Evolutionary conservation across 2,888 invertebrate species (phyloP), one percentile per base, ranked within the genome.

Genomic region (Dicycla oo): DNA sequence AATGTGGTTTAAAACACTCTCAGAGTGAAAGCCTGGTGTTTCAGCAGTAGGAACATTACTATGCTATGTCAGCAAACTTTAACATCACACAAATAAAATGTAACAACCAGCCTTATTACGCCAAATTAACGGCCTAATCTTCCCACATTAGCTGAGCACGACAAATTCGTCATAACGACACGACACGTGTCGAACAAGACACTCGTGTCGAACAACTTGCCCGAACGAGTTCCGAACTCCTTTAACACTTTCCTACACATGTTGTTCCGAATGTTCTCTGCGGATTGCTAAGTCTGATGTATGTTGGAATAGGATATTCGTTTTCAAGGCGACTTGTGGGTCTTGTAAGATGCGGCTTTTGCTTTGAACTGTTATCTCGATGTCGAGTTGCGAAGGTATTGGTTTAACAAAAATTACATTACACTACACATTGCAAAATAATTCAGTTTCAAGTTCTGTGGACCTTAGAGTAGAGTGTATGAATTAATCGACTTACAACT

Each of bases 131-230:
- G 45, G 43, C 34, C 53, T 73, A 73, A 78, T 75, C 78, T 60
- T 56, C 57, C 34, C 30, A 70, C 67, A 65, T 69, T 69, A 78
- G 58, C 69, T n/a, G 53, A 57, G 63, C 60, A 60, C 70, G 69
- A 74, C 62, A 81, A 73, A 74, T 75, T 80, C 68, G 63, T 83
- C 83, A 75, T 78, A 83, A 81, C 83, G 71, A 75, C 65, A 62
- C 49, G 67, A 84, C 73, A 79, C 73, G 66, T 85, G 84, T 85
- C 85, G 85, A 84, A 85, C 81, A 81, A 85, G 76, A 79, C 81
- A 85, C 61, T 78, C 65, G 69, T 80, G 74, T 80, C 69, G 58
- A 62, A 65, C 71, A 85, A 85, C 73, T 85, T 78, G 67, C 67
- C 61, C 63, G 66, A 76, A 73, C 75, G 85, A 84, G 75, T 85